A percentile compares a stretch with the other conserved stretches of the same genome.
Conservation (phyloP, 2,797 vertebrate species). For the Parauchenoglanis punctatus region DNA sequence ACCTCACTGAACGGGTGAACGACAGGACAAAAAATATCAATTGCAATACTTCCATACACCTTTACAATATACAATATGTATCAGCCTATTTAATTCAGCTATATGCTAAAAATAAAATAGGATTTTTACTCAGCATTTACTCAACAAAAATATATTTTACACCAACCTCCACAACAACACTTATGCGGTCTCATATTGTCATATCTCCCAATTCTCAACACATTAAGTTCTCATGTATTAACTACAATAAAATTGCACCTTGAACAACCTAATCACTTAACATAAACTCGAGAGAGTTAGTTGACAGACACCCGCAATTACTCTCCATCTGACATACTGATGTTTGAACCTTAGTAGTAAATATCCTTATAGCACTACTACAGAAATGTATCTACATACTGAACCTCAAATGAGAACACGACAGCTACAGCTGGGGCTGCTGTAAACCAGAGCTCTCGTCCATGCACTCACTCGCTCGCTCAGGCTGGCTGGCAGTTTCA, state of each 20-base stretch:
- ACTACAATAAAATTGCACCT: not conserved
- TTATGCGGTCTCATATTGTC: not conserved
- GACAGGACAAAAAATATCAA: not conserved
- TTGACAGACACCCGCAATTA: not conserved
- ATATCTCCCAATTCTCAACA: not conserved
- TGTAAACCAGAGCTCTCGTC: slow-evolving; percentile 7
- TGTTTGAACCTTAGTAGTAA: not conserved
- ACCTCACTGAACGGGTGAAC: not conserved
- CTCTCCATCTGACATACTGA: not conserved
- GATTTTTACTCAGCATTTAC: not conserved
- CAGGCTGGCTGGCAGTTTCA: slow-evolving; percentile 12
- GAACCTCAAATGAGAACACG: slow-evolving; percentile 12
- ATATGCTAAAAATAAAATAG: not conserved
- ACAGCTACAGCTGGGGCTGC: slow-evolving; percentile 25
- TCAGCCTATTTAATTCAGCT: not conserved
- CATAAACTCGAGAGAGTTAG: not conserved
- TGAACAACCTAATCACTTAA: not conserved
- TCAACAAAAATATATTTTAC: not conserved
- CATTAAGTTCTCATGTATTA: not conserved
- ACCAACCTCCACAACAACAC: not conserved
- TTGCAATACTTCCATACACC: not conserved
- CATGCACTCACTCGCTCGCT: not conserved
- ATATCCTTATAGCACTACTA: not conserved
- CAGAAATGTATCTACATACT: not conserved
- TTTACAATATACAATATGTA: not conserved